phyloP scores from a whole-genome alignment of 2,113 vertebrate species.

The Pomatostomus ruficeps region DNA sequence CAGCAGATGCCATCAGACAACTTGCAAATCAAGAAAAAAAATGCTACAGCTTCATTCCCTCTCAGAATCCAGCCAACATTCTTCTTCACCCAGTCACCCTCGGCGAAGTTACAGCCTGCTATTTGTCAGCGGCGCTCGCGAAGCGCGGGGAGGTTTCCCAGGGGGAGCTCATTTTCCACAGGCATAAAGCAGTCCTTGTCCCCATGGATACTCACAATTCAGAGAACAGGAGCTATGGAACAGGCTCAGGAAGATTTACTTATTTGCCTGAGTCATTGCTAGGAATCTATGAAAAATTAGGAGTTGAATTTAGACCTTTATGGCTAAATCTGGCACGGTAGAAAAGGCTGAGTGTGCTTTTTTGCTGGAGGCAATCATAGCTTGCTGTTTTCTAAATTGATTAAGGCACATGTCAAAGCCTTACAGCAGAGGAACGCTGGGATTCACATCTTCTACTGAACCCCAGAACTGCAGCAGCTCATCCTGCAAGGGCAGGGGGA shows the following conservation, averaged over 20 bases:
- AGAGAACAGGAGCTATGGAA: neutral
- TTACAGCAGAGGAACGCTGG: neutral
- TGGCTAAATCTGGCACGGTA: neutral
- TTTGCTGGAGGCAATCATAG: neutral
- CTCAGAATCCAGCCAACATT: neutral
- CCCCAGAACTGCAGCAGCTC: neutral
- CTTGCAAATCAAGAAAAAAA: neutral
- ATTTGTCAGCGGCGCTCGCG: neutral
- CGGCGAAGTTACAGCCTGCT: neutral
- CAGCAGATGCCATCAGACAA: constrained; percentile 1
- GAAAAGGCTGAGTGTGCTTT: neutral
- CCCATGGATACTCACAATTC: neutral
- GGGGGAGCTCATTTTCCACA: neutral
- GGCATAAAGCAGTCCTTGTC: neutral
- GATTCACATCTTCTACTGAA: neutral
- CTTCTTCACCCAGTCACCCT: neutral
- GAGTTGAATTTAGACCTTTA: neutral
- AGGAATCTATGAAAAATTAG: neutral
- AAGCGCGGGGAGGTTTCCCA: neutral
- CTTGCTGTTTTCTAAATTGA: neutral
- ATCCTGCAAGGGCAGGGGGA: neutral
- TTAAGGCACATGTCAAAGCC: neutral
- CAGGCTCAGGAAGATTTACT: neutral
- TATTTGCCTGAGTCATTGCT: neutral
- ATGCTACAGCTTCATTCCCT: neutral